Conservation (phyloP, 2,888 invertebrate species). For the Pristionchus entomophagus region DNA sequence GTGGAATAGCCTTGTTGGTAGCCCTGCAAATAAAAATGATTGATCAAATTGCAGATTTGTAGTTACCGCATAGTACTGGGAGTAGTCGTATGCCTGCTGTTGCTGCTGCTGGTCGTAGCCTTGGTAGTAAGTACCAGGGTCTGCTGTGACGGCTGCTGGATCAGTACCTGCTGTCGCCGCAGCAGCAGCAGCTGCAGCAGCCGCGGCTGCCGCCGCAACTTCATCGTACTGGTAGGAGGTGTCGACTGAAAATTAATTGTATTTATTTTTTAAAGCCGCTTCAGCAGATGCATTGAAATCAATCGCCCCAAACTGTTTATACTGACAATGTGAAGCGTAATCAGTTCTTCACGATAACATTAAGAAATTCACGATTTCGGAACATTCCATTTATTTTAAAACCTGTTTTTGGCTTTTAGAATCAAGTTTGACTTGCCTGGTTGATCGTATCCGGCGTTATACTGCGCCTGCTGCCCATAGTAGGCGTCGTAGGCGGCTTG, state of each 20-base stretch:
- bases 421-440: not conserved
- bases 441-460: conserved; percentile 51
- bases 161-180: not conserved
- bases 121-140: not conserved
- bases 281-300: not conserved
- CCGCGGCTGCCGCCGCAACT: not conserved
- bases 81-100: conserved; percentile 34
- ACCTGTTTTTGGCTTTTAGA: not conserved
- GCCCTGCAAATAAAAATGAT: not conserved
- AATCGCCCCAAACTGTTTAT: not conserved
- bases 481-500: conserved; percentile 43
- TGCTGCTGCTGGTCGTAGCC: conserved; percentile 28
- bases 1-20: not conserved
- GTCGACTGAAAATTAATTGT: not conserved
- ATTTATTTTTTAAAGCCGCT: not conserved
- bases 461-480: conserved; percentile 36
- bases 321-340: not conserved
- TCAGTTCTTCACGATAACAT: not conserved
- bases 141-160: not conserved
- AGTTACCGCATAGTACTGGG: conserved; percentile 13
- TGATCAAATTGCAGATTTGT: not conserved
- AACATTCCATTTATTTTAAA: not conserved
- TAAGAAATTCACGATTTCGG: not conserved
- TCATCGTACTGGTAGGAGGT: conserved; percentile 39
- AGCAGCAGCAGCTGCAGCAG: not conserved